Conservation (phyloP, 2,888 invertebrate genomes). For the Eupithecia subumbrata region DNA sequence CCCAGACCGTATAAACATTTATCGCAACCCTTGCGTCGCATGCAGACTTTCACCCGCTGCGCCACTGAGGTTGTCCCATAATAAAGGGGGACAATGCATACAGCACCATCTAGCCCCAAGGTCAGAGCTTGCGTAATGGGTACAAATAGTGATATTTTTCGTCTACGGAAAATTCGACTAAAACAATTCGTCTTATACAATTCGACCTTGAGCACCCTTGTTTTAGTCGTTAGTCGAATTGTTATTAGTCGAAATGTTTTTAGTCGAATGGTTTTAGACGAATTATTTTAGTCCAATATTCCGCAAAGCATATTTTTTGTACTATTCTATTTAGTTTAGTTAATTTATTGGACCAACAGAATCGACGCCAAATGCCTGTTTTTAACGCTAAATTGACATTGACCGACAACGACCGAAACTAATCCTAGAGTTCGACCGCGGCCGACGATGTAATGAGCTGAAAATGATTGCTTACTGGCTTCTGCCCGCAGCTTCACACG, state of each 20-base stretch:
- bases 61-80: neutral
- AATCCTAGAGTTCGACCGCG: neutral
- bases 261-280: too few relatives aligned
- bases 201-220: too few relatives aligned
- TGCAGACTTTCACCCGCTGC: too few relatives aligned
- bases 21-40: too few relatives aligned
- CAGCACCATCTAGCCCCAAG: neutral
- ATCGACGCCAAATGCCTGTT: neutral
- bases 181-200: too few relatives aligned
- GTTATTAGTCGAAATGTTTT: too few relatives aligned
- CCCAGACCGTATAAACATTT: neutral
- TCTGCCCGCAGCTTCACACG: neutral
- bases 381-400: slow-evolving; percentile 4
- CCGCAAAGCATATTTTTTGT: too few relatives aligned
- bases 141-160: neutral
- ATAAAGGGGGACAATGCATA: neutral
- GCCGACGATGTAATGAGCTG: neutral
- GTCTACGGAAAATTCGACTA: too few relatives aligned
- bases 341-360: neutral
- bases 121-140: neutral
- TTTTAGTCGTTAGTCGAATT: too few relatives aligned
- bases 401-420: slow-evolving; percentile 1
- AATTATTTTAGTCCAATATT: neutral
- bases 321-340: neutral
- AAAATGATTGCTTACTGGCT: neutral